phyloP scores from a whole-genome alignment of 1,140 invertebrate genomes.

The Lepidurus packardi region DNA sequence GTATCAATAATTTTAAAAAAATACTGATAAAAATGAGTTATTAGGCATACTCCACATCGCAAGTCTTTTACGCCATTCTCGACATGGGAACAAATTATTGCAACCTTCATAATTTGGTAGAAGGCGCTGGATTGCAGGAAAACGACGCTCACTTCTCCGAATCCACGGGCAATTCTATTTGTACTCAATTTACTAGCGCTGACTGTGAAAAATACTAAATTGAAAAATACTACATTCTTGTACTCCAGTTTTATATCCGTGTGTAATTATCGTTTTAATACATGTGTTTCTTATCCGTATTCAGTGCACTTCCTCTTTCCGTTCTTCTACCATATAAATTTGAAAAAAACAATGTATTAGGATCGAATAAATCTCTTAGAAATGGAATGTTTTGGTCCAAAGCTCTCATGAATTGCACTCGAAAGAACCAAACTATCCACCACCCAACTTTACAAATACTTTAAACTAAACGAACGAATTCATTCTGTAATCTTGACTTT shows the following conservation, averaged over 20 bases:
- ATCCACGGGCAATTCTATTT: slow-evolving; percentile 45
- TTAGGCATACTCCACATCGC: slow-evolving; percentile 47
- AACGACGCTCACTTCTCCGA: slow-evolving; percentile 43
- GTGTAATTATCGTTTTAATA: neutral
- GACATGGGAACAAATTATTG: slow-evolving; percentile 53
- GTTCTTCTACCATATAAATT: neutral
- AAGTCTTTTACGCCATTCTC: slow-evolving; percentile 48
- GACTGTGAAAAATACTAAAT: slow-evolving; percentile 45
- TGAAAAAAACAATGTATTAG: too few relatives aligned
- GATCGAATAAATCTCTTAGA: neutral
- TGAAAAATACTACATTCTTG: neutral
- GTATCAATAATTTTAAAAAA: slow-evolving; percentile 4
- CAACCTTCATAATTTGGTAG: slow-evolving; percentile 49
- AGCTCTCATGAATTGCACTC: neutral
- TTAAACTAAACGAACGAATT: neutral
- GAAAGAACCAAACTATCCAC: neutral
- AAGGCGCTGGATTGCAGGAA: slow-evolving; percentile 44
- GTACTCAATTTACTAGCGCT: slow-evolving; percentile 47
- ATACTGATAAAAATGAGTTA: slow-evolving; percentile 32
- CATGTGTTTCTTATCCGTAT: neutral
- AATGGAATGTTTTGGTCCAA: slow-evolving; percentile 10
- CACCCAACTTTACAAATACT: neutral
- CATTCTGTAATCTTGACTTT: neutral
- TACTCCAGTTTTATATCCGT: neutral
- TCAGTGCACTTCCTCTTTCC: neutral